These are phyloP conservation scores for Pygoscelis antarcticus DNA, from an alignment of 2,113 vertebrate species.

Conservation along the genomic window DNA sequence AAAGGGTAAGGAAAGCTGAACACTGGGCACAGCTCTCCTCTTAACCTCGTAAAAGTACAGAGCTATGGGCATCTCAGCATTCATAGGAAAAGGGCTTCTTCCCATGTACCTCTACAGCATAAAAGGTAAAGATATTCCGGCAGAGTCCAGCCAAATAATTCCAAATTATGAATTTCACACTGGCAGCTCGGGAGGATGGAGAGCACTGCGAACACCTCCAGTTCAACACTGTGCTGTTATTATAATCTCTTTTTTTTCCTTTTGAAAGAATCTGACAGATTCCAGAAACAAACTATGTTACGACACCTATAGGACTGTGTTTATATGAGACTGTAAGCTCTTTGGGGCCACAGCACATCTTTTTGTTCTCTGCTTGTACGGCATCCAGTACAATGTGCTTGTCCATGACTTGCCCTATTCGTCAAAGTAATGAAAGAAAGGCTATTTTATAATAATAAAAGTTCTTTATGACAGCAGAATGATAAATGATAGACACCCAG, in stretches of 20 bases:
- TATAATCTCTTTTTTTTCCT: not conserved
- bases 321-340: not conserved
- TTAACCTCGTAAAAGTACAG: not conserved
- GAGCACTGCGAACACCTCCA: accelerated
- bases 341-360: not conserved
- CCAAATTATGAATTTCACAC: not conserved
- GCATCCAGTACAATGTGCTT: not conserved
- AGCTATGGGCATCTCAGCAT: not conserved
- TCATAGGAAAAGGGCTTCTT: not conserved
- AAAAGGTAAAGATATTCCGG: not conserved
- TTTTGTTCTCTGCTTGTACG: not conserved
- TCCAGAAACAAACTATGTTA: not conserved
- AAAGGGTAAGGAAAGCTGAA: not conserved
- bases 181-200: not conserved
- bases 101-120: not conserved
- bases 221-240: not conserved
- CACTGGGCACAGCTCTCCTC: not conserved
- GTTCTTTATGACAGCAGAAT: conserved; percentile 5
- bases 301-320: not conserved
- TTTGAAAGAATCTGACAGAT: not conserved
- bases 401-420: not conserved
- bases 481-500: not conserved
- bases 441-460: not conserved
- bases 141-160: not conserved
- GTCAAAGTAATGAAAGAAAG: not conserved